Evolutionary conservation across 2,888 invertebrate genomes (phyloP), one percentile per base, ranked within the genome.

Genomic region (Lepidocyrtinus sp.): DNA sequence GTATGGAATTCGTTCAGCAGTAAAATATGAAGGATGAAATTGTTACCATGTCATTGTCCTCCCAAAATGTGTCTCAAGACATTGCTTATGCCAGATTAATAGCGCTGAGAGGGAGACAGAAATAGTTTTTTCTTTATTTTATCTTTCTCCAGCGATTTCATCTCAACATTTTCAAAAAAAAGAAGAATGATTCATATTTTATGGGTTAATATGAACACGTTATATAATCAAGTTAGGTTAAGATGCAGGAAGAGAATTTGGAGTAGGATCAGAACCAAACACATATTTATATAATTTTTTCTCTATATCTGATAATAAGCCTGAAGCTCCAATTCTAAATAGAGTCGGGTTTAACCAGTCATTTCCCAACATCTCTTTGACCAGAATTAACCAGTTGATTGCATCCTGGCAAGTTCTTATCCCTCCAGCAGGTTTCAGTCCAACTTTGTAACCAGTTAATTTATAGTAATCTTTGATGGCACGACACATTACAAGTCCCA

Each of bases 381-480:
- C 92, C 79, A 99, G 89, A 2, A 93, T 91, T 86, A 97, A 90
- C 97, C 97, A 99, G 80, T 93, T 91, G 27, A 98, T 90, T 0
- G 96, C 95, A 88, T 99, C 97, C 64, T 92, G 91, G 0, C 93
- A 92, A 0, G 95, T 95, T 83, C 94, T 92, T 63, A 99, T 95
- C 7, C 99, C 99, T 17, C 99, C 99, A 21, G 99, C 99, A 21
- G 99, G 98, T 90, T 99, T 99, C 77, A 99, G 92, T 1, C 99
- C 99, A 83, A 99, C 94, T 90, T 92, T 93, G 86, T 90, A 90
- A 17, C 94, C 93, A 36, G 95, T 95, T 87, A 90, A 90, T 5
- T 91, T 89, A 87, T 93, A 90, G 88, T 93, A 96, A 84, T 94
- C 93, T 82, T 93, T 91, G 83, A 99, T 98, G 24, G 98, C 99